Percentiles rank a stretch among this genome's conserved stretches.
phyloP scores from a whole-genome alignment of 2,113 vertebrate genomes.

The Callithrix jacchus region DNA sequence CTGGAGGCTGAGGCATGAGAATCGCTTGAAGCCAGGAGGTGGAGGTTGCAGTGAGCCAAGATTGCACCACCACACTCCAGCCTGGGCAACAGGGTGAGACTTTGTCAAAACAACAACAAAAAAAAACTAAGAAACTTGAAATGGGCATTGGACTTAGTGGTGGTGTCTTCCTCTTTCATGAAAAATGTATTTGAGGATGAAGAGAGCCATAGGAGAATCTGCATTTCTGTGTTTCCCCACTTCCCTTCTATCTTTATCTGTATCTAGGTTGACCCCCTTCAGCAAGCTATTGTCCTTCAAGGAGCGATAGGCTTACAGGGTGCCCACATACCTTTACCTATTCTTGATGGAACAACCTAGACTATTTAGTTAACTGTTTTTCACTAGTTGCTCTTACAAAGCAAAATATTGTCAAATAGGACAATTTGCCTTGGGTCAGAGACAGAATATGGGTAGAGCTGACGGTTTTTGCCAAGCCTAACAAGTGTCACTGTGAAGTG shows the following conservation, averaged over 20 bases:
- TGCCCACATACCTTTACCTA: background rate
- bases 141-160: too few relatives aligned
- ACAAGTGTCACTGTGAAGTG: constrained; percentile 35
- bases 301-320: background rate
- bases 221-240: background rate
- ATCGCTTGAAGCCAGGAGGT: too few relatives aligned
- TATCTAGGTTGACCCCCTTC: background rate
- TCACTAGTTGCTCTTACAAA: background rate
- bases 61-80: too few relatives aligned
- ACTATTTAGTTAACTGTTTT: background rate
- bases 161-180: background rate
- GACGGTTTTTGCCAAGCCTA: constrained; percentile 38
- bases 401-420: constrained; percentile 17
- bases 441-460: background rate
- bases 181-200: background rate
- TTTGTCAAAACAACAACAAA: too few relatives aligned
- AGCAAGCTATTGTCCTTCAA: background rate
- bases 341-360: background rate
- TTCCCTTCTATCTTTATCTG: background rate
- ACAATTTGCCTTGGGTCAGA: constrained; percentile 37
- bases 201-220: background rate
- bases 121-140: background rate
- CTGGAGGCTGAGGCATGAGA: too few relatives aligned
- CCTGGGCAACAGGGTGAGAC: too few relatives aligned
- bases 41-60: too few relatives aligned